These are phyloP conservation scores for Melitaea cinxia DNA, from an alignment of 1,140 invertebrate genomes.

Conservation along the genomic window DNA sequence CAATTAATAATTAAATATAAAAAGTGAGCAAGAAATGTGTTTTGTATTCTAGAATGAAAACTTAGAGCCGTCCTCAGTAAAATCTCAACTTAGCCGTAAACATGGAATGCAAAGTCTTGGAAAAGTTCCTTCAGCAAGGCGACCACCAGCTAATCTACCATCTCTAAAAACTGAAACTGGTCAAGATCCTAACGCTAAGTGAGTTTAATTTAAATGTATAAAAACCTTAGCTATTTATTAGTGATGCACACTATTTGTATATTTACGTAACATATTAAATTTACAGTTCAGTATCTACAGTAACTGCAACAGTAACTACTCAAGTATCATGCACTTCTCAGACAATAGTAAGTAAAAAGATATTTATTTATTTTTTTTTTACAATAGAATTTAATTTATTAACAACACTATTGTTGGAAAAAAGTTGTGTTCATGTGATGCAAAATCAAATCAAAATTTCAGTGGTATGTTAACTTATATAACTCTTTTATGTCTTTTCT, in stretches of 20 bases:
- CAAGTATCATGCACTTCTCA: slow-evolving; percentile 74
- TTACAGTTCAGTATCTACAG: slow-evolving; percentile 71
- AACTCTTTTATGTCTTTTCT: not conserved
- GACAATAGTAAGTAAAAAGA: slow-evolving; percentile 62
- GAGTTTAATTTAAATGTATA: not conserved
- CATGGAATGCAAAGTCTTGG: slow-evolving; percentile 99
- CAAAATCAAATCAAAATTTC: too few species aligned
- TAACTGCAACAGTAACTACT: slow-evolving; percentile 68
- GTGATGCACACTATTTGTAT: not conserved
- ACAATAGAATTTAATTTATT: too few species aligned
- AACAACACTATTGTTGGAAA: too few species aligned
- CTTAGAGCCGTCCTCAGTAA: slow-evolving; percentile 92
- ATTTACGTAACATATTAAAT: slow-evolving; percentile 16
- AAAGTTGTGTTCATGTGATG: too few species aligned
- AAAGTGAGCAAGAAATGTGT: not conserved
- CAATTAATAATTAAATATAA: not conserved
- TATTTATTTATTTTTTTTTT: slow-evolving; percentile 8
- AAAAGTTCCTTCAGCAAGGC: slow-evolving; percentile 96
- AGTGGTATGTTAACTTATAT: too few species aligned
- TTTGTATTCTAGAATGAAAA: slow-evolving; percentile 89
- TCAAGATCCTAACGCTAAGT: slow-evolving; percentile 69
- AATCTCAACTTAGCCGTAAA: slow-evolving; percentile 94
- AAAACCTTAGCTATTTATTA: not conserved
- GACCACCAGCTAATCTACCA: slow-evolving; percentile 97
- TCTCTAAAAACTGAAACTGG: slow-evolving; percentile 96